Percentiles rank a stretch among this genome's conserved stretches.
phyloP scores from a whole-genome alignment of 2,113 vertebrate genomes.

The Poeciliopsis prolifica region DNA sequence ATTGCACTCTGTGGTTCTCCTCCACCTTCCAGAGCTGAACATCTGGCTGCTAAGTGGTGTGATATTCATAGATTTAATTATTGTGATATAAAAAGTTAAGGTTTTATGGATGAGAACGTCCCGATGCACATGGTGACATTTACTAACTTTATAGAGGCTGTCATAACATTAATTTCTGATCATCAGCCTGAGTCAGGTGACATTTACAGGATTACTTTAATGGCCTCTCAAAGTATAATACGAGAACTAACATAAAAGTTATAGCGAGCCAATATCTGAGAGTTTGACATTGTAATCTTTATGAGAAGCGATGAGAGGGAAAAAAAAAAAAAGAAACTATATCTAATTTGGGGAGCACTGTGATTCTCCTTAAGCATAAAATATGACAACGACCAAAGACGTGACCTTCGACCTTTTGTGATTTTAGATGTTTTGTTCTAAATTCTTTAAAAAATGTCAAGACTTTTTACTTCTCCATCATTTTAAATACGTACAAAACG shows the following conservation, averaged over 20 bases:
- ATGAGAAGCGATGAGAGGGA: constrained; percentile 28
- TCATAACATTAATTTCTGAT: constrained; percentile 66
- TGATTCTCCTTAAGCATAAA: neutral
- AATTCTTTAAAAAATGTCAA: neutral
- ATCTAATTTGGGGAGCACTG: neutral
- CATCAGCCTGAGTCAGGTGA: constrained; percentile 63
- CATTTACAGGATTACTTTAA: constrained; percentile 65
- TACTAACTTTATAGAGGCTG: constrained; percentile 66
- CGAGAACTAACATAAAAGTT: constrained; percentile 57
- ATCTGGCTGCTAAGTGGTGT: constrained; percentile 53
- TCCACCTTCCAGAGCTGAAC: constrained; percentile 22
- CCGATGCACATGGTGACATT: constrained; percentile 65
- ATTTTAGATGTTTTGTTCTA: neutral
- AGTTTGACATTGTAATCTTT: constrained; percentile 57
- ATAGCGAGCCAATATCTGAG: constrained; percentile 55
- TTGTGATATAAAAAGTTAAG: constrained; percentile 39
- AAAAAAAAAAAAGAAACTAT: neutral
- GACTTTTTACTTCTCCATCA: neutral
- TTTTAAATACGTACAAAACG: neutral
- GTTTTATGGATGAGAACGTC: constrained; percentile 41
- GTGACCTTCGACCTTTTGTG: neutral
- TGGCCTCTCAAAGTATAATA: constrained; percentile 67
- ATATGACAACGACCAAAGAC: neutral
- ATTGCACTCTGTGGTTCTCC: constrained; percentile 5
- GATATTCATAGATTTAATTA: constrained; percentile 36